Base-by-base conservation (phyloP, 64 coral and sea anemone species). In the Platygyra sinensis region DNA sequence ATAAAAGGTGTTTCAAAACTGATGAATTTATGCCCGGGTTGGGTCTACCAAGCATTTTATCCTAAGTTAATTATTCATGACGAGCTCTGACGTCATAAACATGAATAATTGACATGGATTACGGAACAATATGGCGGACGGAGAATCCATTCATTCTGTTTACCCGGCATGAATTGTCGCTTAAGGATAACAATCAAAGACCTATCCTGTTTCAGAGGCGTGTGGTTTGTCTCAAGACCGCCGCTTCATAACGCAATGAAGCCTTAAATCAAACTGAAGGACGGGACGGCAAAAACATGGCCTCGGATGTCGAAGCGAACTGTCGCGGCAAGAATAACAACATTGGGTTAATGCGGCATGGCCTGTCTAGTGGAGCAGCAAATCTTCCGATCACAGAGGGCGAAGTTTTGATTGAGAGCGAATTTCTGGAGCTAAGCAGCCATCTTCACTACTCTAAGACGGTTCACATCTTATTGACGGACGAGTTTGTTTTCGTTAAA, bases 331-430 rank as follows among this genome's bases (percentile, higher is more conserved):
- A 61, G 33, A 67, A 85, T 36, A 85, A 71, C 31, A 85, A 71
- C 62, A 77, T 77, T 22, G 36, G 63, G 12, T 36, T 22, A 71
- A 10, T 13, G 33, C 63, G 30, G 33, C 62, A 71, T 71, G 62
- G 57, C 52, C 62, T 63, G 1, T 59, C 57, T 9, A 36, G 62
- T 38, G 81, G 36, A 85, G 29, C 81, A 3, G 16, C 81, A 67
- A 36, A 1, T 27, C n/a, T 25, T 11, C 22, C 81, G 81, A 85
- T 86, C 73, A 77, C 73, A 24, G 82, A 92, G 14, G 62, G 83
- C 19, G 83, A 92, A n/a, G 82, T 92, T 82, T 79, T 92, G 82
- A 92, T 92, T 86, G 90, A 92, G 52, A 86, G 90, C 24, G 90
- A 92, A 73, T 92, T 92, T 65, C 30, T 87, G 9, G 90, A 92